phyloP scores from a whole-genome alignment of 2,113 vertebrate species.

The Gopherus flavomarginatus region DNA sequence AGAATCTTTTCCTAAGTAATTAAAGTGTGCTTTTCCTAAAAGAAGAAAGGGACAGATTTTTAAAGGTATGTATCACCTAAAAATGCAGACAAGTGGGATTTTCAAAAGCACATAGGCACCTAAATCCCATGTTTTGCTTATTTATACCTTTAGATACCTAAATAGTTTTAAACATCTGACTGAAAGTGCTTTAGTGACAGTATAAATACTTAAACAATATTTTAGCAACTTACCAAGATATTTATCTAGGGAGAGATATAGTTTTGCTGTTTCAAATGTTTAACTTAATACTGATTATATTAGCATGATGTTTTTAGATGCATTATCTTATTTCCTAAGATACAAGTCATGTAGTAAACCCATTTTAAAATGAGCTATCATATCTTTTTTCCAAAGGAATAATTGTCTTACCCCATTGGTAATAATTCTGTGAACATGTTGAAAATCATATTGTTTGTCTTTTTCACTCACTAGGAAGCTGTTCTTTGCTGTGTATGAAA shows the following conservation, averaged over 20 bases:
- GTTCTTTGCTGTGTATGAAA: slow-evolving; percentile 22
- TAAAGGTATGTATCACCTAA: background rate
- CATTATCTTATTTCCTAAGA: background rate
- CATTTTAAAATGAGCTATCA: background rate
- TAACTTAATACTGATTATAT: background rate
- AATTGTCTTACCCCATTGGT: background rate
- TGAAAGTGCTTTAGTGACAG: background rate
- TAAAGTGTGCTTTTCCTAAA: background rate
- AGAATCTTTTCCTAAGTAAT: background rate
- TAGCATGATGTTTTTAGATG: background rate
- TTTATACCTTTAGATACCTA: background rate
- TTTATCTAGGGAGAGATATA: background rate
- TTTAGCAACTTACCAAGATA: slow-evolving; percentile 21
- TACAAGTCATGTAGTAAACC: background rate
- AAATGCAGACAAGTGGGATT: background rate
- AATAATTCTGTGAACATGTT: slow-evolving; percentile 13
- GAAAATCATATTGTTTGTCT: background rate
- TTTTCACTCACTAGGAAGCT: background rate
- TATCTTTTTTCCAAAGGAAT: background rate
- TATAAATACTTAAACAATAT: slow-evolving; percentile 29
- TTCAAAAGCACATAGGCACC: background rate
- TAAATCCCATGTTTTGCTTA: background rate
- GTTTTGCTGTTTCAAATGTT: slow-evolving; percentile 5
- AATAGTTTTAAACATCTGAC: slow-evolving; percentile 22
- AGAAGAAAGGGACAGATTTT: background rate